phyloP scores from a whole-genome alignment of 2,113 vertebrate species.

The Bos javanicus region DNA sequence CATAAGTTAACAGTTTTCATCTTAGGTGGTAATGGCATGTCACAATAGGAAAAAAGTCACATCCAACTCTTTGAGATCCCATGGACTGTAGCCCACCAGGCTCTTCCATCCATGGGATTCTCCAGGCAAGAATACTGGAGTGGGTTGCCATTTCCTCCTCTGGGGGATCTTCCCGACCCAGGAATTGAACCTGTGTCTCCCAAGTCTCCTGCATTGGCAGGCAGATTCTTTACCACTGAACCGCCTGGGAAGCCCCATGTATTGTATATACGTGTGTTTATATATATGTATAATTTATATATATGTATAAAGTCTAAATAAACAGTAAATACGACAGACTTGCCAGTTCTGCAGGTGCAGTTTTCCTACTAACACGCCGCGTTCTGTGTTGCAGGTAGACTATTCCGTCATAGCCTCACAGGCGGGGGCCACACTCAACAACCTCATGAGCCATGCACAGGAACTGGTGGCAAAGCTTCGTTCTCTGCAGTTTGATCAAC shows the following conservation, averaged over 20 bases:
- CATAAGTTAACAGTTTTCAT: background rate
- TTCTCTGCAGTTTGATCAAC: slow-evolving; percentile 94
- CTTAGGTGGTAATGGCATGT: background rate
- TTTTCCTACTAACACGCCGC: background rate
- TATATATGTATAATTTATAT: fast-evolving
- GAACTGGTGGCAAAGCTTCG: slow-evolving; percentile 95
- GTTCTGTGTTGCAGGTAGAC: slow-evolving; percentile 90
- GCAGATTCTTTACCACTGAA: background rate
- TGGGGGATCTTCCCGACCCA: background rate
- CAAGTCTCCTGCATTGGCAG: background rate
- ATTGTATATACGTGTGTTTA: fast-evolving
- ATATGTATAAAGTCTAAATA: fast-evolving
- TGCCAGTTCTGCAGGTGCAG: fast-evolving
- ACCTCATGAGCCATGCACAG: slow-evolving; percentile 96
- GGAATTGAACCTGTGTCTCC: background rate
- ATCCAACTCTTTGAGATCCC: background rate
- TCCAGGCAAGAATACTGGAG: background rate
- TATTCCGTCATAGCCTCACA: slow-evolving; percentile 93
- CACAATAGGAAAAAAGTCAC: background rate
- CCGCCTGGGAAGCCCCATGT: background rate
- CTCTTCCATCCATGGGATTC: background rate
- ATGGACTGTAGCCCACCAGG: background rate
- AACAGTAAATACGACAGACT: background rate
- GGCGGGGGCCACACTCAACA: slow-evolving; percentile 95
- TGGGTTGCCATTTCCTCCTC: background rate